Evolutionary conservation across 2,888 invertebrate species (phyloP), one percentile per base, ranked within the genome.

Genomic region (Harpagoxenus sublaevis): DNA sequence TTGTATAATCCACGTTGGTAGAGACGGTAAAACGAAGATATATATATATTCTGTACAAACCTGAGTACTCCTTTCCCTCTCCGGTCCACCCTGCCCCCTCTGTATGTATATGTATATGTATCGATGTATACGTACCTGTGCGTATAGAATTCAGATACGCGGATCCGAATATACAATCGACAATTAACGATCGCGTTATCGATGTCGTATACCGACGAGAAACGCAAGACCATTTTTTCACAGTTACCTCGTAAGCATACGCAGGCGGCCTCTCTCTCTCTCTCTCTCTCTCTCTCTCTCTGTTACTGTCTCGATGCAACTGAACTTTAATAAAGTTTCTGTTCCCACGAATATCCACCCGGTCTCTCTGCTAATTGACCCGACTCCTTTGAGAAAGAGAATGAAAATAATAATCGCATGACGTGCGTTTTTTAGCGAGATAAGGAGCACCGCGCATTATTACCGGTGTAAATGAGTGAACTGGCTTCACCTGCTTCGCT

Each of bases 291-390:
- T 31, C 48, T 68, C 66, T 88, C 23, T 23, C 23, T 23, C 66
- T 88, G 66, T 79, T 85, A 84, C 57, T 84, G 42, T 84, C 82
- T 83, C 74, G 82, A 86, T 88, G 89, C 89, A 91, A 91, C 86
- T 88, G 83, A 90, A 87, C 88, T 91, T 88, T 88, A 93, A 93
- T 92, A 93, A 93, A 93, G 90, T 88, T 90, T 92, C 89, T 91
- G 92, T 92, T 93, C 92, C 90, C 92, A 92, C 82, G 83, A 89
- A 85, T 75, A 45, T 73, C 39, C 23, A 28, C 9, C 55, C 18
- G 42, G 6, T 65, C 53, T 53, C n/a, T 84, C 55, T 84, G 39
- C 60, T 84, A 31, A 39, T 84, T 83, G 12, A 73, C 48, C 86
- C 35, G 70, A 45, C 75, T 60, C 12, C 53, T 48, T 45, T 48